These are phyloP conservation scores for Polymixis flavicincta DNA, from an alignment of 2,888 invertebrate genomes.

Conservation along the genomic window DNA sequence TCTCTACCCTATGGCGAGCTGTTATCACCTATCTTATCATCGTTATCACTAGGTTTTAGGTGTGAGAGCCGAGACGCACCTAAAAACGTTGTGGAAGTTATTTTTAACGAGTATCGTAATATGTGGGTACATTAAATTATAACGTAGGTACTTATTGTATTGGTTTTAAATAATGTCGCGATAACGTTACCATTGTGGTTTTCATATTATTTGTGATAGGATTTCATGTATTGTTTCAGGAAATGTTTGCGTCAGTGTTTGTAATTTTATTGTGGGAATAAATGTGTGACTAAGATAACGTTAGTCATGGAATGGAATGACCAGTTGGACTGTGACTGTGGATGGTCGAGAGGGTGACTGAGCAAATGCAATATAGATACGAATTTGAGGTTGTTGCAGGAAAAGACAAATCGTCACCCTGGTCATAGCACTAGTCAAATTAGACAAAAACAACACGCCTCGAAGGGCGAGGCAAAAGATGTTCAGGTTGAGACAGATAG, in stretches of 20 bases:
- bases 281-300: background rate
- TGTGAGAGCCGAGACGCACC: constrained; percentile 47
- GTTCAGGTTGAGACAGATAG: no score
- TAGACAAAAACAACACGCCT: no score
- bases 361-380: no score
- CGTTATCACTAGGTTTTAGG: constrained; percentile 58
- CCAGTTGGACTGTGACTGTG: background rate
- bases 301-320: constrained; percentile 3
- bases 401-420: no score
- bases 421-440: no score
- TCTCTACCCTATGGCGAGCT: constrained; percentile 48
- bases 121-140: constrained; percentile 15
- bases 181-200: constrained; percentile 16
- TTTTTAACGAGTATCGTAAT: constrained; percentile 32
- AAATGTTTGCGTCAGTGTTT: constrained; percentile 17
- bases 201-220: constrained; percentile 11
- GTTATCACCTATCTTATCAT: constrained; percentile 63
- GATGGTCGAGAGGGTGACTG: background rate
- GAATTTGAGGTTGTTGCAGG: background rate
- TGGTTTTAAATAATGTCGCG: constrained; percentile 40
- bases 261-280: background rate
- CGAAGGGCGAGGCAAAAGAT: no score
- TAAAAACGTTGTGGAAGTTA: constrained; percentile 14
- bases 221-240: constrained; percentile 4
- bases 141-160: constrained; percentile 1